phyloP scores from a whole-genome alignment of 1,140 invertebrate genomes.

The Tetramorium parvispinum region DNA sequence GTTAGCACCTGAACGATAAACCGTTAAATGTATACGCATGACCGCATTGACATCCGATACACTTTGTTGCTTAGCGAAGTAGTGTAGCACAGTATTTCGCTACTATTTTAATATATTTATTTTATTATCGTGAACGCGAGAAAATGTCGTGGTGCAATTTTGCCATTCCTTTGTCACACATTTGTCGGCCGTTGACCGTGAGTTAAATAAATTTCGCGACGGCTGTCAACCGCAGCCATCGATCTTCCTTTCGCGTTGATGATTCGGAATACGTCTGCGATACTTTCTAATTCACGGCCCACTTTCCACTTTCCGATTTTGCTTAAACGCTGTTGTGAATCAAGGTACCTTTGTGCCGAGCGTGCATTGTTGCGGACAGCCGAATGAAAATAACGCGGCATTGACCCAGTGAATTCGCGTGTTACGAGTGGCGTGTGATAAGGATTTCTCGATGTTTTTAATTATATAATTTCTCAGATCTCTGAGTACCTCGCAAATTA shows the following conservation, averaged over 20 bases:
- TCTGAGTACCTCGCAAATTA: neutral
- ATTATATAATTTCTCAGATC: slow-evolving; percentile 6
- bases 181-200: neutral
- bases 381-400: slow-evolving; percentile 22
- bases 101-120: neutral
- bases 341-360: neutral
- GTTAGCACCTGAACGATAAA: slow-evolving; percentile 42
- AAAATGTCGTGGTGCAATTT: neutral
- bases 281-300: slow-evolving; percentile 39
- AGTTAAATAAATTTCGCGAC: neutral
- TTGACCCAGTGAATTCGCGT: slow-evolving; percentile 51
- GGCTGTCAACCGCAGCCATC: neutral
- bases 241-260: slow-evolving; percentile 8
- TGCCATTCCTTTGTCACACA: neutral
- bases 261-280: slow-evolving; percentile 1
- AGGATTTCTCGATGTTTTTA: slow-evolving; percentile 39
- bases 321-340: slow-evolving; percentile 28
- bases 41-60: slow-evolving; percentile 20
- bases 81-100: neutral
- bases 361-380: neutral
- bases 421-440: slow-evolving; percentile 18
- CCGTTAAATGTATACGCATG: slow-evolving; percentile 29
- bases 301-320: slow-evolving; percentile 29
- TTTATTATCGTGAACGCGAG: neutral
- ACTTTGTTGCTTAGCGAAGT: neutral